phyloP scores from a whole-genome alignment of 2,113 vertebrate species.

The Rana temporaria region DNA sequence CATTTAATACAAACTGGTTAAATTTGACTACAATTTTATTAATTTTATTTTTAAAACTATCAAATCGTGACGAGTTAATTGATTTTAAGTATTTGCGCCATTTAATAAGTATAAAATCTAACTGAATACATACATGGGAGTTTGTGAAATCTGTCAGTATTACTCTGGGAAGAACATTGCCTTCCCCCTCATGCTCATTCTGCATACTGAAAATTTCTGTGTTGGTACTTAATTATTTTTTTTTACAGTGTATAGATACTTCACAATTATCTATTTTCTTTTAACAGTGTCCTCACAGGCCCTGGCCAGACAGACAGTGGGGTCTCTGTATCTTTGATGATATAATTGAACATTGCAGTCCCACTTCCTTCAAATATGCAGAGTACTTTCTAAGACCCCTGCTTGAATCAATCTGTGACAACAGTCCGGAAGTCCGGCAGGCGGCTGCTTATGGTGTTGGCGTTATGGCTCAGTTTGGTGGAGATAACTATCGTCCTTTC shows the following conservation, averaged over 20 bases:
- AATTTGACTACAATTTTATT: too few species aligned
- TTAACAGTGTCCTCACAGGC: conserved; percentile 87
- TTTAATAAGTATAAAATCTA: too few species aligned
- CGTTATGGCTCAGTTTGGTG: conserved; percentile 95
- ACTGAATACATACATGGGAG: too few species aligned
- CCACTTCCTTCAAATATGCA: conserved; percentile 92
- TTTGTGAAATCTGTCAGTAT: too few species aligned
- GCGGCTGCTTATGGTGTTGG: conserved; percentile 94
- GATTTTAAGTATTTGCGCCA: too few species aligned
- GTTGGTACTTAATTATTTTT: too few species aligned
- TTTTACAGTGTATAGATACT: neutral
- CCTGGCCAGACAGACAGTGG: conserved; percentile 97
- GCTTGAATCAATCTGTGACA: conserved; percentile 90
- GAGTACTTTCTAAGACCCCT: conserved; percentile 93
- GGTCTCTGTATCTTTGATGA: conserved; percentile 98
- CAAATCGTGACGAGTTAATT: too few species aligned
- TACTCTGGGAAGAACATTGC: too few species aligned
- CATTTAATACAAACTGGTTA: too few species aligned
- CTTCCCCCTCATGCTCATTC: too few species aligned
- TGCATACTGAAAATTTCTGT: too few species aligned
- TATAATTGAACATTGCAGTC: conserved; percentile 95
- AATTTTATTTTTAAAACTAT: too few species aligned
- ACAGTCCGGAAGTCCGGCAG: conserved; percentile 92
- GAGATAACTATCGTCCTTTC: conserved; percentile 92
- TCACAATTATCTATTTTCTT: neutral